A percentile compares a stretch with the other conserved stretches of the same genome.
phyloP scores from a whole-genome alignment of 2,888 invertebrate genomes.

The Microchrysa polita region DNA sequence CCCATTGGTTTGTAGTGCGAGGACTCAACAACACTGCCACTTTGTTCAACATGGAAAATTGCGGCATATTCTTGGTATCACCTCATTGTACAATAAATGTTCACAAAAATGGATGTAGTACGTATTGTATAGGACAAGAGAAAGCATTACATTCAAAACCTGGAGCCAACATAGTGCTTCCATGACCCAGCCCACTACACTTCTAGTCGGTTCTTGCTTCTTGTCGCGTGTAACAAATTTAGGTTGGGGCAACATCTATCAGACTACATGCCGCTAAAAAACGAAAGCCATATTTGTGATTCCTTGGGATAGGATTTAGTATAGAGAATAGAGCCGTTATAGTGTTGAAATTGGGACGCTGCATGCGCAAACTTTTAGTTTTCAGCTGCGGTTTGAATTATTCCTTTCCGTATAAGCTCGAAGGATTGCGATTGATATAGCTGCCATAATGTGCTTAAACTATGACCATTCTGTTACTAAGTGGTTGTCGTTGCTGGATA shows the following conservation, averaged over 20 bases:
- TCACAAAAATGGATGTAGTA: neutral
- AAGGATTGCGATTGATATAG: too few species aligned
- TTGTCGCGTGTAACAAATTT: conserved; percentile 18
- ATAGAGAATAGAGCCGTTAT: conserved; percentile 15
- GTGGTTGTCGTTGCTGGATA: too few species aligned
- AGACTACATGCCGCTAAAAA: conserved; percentile 12
- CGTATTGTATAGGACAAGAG: conserved; percentile 13
- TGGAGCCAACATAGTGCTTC: conserved; percentile 10
- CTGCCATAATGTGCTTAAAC: too few species aligned
- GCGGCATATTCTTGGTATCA: conserved; percentile 36
- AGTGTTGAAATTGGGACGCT: conserved; percentile 41
- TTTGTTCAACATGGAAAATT: conserved; percentile 26
- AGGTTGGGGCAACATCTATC: conserved; percentile 37
- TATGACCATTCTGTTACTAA: too few species aligned
- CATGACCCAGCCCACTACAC: conserved; percentile 2
- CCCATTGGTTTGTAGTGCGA: conserved; percentile 1
- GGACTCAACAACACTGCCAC: conserved; percentile 2
- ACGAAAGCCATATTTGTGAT: neutral
- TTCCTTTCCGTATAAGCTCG: too few species aligned
- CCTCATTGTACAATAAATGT: neutral
- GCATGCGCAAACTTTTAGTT: conserved; percentile 44
- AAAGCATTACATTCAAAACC: conserved; percentile 31
- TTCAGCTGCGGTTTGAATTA: conserved; percentile 22
- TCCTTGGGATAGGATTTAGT: conserved; percentile 34
- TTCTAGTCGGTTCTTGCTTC: neutral